Evolutionary conservation across 2,797 vertebrate genomes (phyloP).

Genomic region (Peromyscus eremicus): DNA sequence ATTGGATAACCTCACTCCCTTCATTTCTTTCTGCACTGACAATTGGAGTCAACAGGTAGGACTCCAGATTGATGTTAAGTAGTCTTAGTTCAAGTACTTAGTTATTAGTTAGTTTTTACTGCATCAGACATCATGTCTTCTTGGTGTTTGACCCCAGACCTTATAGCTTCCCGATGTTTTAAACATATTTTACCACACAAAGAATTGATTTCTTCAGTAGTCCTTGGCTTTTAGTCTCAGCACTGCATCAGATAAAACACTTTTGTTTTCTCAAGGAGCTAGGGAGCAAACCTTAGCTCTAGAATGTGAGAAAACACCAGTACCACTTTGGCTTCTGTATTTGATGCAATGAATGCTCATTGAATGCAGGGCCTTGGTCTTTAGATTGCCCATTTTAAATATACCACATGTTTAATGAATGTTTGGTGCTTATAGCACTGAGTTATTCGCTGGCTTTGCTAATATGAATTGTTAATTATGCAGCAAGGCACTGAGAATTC

Average conservation of each 20-base stretch:
- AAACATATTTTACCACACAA: not conserved
- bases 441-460: constrained; percentile 28
- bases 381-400: not conserved
- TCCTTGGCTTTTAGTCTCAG: not conserved
- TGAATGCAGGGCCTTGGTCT: not conserved
- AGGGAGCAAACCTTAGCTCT: not conserved
- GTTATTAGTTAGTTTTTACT: not conserved
- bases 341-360: not conserved
- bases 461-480: constrained; percentile 57
- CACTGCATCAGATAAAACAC: not conserved
- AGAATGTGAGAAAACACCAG: not conserved
- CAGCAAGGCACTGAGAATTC: constrained; percentile 41
- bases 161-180: not conserved
- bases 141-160: not conserved
- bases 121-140: not conserved
- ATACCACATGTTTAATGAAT: constrained; percentile 7
- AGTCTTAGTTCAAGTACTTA: not conserved
- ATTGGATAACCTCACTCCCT: not conserved
- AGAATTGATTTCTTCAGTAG: not conserved
- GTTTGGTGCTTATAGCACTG: not conserved
- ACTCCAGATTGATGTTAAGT: not conserved
- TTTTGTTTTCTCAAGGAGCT: not conserved
- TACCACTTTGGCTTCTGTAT: not conserved
- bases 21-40: not conserved
- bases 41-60: not conserved